phyloP scores from a whole-genome alignment of 2,888 invertebrate species.

The Eutolmus rufibarbis region DNA sequence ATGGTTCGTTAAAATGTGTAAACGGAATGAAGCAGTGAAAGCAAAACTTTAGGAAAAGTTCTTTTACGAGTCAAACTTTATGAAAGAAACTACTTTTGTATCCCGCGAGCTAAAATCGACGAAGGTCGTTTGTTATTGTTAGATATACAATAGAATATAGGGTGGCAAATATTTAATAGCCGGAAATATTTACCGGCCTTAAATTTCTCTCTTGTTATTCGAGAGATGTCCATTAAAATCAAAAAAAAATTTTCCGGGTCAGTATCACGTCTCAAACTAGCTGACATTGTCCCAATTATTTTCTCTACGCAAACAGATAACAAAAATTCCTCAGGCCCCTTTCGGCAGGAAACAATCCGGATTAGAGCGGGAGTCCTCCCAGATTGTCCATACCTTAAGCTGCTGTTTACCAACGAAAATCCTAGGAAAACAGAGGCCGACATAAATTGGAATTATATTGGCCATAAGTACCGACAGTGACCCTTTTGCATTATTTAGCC shows the following conservation, averaged over 20 bases:
- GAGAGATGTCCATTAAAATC: not conserved
- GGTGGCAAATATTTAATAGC: not conserved
- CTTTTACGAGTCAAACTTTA: too few relatives aligned
- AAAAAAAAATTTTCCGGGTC: not conserved
- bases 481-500: slow-evolving; percentile 16
- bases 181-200: not conserved
- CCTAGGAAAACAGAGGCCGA: not conserved
- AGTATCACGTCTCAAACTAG: slow-evolving; percentile 7
- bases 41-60: too few relatives aligned
- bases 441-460: slow-evolving; percentile 30
- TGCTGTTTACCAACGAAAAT: slow-evolving; percentile 11
- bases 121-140: not conserved
- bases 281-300: slow-evolving; percentile 6
- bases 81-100: too few relatives aligned
- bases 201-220: not conserved
- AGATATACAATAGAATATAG: not conserved
- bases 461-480: not conserved
- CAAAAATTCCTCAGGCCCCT: not conserved
- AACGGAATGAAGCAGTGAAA: too few relatives aligned
- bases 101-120: too few relatives aligned
- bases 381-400: not conserved
- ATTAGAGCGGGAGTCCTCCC: not conserved
- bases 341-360: not conserved
- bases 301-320: slow-evolving; percentile 6
- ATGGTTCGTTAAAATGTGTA: too few relatives aligned